These are phyloP conservation scores for Zosterops pallidus DNA, from an alignment of 2,113 vertebrate genomes.

Conservation along the genomic window DNA sequence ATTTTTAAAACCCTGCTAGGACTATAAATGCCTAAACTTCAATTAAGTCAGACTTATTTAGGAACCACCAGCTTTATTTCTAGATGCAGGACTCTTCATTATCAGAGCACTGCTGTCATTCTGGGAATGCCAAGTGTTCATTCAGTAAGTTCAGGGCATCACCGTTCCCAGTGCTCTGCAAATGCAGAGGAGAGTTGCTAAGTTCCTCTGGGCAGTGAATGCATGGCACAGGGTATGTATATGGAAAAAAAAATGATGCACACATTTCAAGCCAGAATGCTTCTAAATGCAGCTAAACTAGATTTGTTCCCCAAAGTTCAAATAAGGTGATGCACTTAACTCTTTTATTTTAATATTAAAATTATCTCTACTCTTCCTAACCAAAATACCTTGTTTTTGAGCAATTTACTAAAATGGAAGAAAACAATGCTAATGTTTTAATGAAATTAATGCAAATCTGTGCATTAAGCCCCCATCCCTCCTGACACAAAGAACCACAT, in stretches of 20 bases:
- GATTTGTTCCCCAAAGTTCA: neutral
- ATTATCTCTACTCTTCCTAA: neutral
- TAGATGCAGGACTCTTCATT: neutral
- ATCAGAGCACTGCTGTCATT: neutral
- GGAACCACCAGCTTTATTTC: neutral
- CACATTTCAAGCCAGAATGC: neutral
- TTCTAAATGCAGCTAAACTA: neutral
- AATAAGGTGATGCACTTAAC: neutral
- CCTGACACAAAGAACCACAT: neutral
- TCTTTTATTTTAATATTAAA: neutral
- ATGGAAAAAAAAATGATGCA: neutral
- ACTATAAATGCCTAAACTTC: neutral
- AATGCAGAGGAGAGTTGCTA: neutral
- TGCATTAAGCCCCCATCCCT: neutral
- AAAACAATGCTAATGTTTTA: neutral
- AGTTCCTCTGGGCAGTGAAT: neutral
- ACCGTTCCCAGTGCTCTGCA: neutral
- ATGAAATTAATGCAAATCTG: neutral
- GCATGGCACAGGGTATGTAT: neutral
- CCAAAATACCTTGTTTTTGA: neutral
- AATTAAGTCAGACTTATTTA: neutral
- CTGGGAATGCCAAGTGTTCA: neutral
- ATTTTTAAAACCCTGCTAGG: neutral
- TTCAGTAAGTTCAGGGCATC: neutral
- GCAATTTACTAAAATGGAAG: neutral